phyloP scores from a whole-genome alignment of 2,888 invertebrate species.

The Hypselothyrea guttata region DNA sequence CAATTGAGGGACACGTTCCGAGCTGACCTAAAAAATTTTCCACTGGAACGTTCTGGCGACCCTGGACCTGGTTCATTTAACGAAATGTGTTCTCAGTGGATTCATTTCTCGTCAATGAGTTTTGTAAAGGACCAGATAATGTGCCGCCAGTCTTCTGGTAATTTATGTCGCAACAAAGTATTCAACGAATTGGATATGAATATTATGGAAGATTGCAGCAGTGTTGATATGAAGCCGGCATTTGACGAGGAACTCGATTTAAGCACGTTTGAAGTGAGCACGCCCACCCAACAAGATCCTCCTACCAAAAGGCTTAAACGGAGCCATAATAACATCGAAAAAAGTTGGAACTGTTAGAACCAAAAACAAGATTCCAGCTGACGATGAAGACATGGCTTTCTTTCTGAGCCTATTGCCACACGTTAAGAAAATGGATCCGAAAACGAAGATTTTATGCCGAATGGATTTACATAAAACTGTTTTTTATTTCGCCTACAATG shows the following conservation, averaged over 20 bases:
- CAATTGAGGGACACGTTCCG: constrained; percentile 30
- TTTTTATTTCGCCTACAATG: not conserved
- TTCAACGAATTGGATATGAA: not conserved
- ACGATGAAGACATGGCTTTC: too few species aligned
- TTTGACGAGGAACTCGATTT: not conserved
- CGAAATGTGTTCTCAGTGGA: constrained; percentile 2
- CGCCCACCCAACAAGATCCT: too few species aligned
- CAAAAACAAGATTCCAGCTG: not conserved
- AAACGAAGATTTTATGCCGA: too few species aligned
- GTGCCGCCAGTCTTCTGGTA: constrained; percentile 3
- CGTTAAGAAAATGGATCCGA: not conserved
- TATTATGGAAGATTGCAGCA: too few species aligned
- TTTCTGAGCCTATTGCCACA: too few species aligned
- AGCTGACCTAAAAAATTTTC: constrained; percentile 27
- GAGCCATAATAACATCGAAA: constrained; percentile 1
- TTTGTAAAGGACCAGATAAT: constrained; percentile 6
- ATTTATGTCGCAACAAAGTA: not conserved
- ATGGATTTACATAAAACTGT: too few species aligned
- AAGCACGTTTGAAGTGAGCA: not conserved
- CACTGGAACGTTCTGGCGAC: constrained; percentile 29
- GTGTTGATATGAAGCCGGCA: not conserved
- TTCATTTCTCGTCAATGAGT: not conserved
- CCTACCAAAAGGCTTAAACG: constrained; percentile 1
- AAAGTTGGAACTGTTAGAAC: not conserved
- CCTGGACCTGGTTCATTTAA: constrained; percentile 1